A percentile compares a stretch with the other conserved stretches of the same genome.
Conservation (phyloP, 2,113 vertebrate species). For the Lathamus discolor region DNA sequence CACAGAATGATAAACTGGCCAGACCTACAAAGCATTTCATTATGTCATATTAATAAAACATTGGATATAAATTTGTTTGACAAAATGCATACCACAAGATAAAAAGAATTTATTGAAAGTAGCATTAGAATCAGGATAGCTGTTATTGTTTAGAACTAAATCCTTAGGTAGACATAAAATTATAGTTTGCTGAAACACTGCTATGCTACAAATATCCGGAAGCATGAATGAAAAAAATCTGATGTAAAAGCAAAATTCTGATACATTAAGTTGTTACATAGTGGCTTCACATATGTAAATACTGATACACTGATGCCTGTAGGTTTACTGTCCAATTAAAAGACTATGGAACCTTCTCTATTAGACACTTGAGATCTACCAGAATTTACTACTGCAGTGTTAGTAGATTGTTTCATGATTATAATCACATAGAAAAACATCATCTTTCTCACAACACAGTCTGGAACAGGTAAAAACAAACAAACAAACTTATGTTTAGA, state of each 20-base stretch:
- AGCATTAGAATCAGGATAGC: neutral
- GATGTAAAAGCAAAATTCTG: neutral
- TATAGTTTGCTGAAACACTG: neutral
- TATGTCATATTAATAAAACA: neutral
- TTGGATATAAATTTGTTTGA: neutral
- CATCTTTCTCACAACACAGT: neutral
- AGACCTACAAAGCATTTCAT: neutral
- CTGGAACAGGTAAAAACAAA: neutral
- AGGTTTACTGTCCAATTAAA: neutral
- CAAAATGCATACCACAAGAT: neutral
- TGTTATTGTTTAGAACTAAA: neutral
- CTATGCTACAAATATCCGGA: neutral
- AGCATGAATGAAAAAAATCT: neutral
- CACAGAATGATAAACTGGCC: neutral
- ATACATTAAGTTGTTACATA: neutral
- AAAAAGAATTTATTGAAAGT: neutral
- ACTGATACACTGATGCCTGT: neutral
- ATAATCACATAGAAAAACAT: neutral
- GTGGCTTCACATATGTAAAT: neutral
- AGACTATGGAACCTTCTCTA: accelerated
- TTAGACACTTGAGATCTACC: neutral
- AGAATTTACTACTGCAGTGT: neutral
- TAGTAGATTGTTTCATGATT: neutral
- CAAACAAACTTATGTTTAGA: neutral
- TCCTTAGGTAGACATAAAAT: neutral